These are phyloP conservation scores for Amblyopsis hoosieri DNA, from an alignment of 2,797 vertebrate species.

Conservation along the genomic window DNA sequence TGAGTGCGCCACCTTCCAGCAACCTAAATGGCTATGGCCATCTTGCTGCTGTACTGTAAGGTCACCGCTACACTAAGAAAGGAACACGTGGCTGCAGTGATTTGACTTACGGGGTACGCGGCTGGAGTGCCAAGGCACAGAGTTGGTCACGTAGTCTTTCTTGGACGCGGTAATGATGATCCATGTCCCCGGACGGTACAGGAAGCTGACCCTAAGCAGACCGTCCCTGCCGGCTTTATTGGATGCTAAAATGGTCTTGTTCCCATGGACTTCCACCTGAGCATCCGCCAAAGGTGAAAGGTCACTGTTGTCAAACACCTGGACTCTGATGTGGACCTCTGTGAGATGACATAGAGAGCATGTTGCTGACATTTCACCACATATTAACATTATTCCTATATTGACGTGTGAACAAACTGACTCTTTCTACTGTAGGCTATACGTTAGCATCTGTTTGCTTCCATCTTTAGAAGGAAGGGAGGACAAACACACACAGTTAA, in stretches of 20 bases:
- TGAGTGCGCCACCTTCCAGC: neutral
- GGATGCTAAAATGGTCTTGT: slow-evolving; percentile 83
- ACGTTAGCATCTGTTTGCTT: no score
- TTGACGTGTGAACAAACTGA: neutral
- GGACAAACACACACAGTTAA: neutral
- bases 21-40: no score
- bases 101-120: slow-evolving; percentile 88
- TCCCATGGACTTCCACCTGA: slow-evolving; percentile 86
- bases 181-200: slow-evolving; percentile 89
- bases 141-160: slow-evolving; percentile 90
- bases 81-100: neutral
- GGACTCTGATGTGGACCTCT: slow-evolving; percentile 95
- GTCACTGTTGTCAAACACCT: slow-evolving; percentile 93
- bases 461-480: no score
- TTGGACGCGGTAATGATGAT: slow-evolving; percentile 90
- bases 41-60: neutral
- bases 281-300: slow-evolving; percentile 85
- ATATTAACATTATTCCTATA: neutral
- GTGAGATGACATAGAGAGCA: slow-evolving; percentile 29
- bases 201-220: slow-evolving; percentile 81
- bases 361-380: neutral
- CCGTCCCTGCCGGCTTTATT: slow-evolving; percentile 82
- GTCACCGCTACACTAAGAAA: neutral
- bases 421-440: no score
- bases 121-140: slow-evolving; percentile 92